Evolutionary conservation across 92 coral and sea anemone genomes (phyloP).

Genomic region (Blastomussa wellsi): DNA sequence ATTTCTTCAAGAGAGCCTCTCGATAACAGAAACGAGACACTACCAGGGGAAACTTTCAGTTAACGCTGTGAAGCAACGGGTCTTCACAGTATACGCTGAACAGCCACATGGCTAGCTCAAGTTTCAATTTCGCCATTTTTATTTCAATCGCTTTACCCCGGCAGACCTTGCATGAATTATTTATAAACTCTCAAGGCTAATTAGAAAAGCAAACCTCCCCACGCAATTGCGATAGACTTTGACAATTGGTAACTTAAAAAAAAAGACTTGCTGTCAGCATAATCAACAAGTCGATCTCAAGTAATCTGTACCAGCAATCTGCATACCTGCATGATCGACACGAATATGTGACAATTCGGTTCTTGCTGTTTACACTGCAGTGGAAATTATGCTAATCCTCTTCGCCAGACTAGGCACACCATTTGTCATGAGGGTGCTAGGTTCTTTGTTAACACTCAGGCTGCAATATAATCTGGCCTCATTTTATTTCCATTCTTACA

Average conservation of each 20-base stretch:
- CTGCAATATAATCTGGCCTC: slow-evolving; percentile 19
- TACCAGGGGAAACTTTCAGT: slow-evolving; percentile 1
- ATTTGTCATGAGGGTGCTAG: background rate
- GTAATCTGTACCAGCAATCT: slow-evolving; percentile 5
- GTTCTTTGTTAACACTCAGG: background rate
- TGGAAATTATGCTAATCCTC: slow-evolving; percentile 24
- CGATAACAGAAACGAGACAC: slow-evolving; percentile 17
- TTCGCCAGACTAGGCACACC: slow-evolving; percentile 13
- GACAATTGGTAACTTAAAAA: background rate
- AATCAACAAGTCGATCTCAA: slow-evolving; percentile 15
- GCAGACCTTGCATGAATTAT: slow-evolving; percentile 23
- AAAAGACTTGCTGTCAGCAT: slow-evolving; percentile 25
- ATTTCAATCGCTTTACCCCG: slow-evolving; percentile 18
- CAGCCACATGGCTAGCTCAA: slow-evolving; percentile 7
- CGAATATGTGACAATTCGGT: slow-evolving; percentile 16
- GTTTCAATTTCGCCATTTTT: slow-evolving; percentile 38
- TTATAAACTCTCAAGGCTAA: slow-evolving; percentile 4
- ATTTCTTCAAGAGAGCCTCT: slow-evolving; percentile 8
- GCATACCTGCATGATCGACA: slow-evolving; percentile 32
- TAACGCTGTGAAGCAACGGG: slow-evolving; percentile 12
- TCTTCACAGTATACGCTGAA: slow-evolving; percentile 19
- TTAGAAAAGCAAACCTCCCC: slow-evolving; percentile 35
- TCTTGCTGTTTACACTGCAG: slow-evolving; percentile 9
- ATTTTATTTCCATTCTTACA: slow-evolving; percentile 1
- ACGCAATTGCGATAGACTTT: background rate